Percentiles rank a stretch among this genome's conserved stretches.
Evolutionary conservation across 2,888 invertebrate genomes (phyloP).

Genomic region (Hypolimnas misippus): DNA sequence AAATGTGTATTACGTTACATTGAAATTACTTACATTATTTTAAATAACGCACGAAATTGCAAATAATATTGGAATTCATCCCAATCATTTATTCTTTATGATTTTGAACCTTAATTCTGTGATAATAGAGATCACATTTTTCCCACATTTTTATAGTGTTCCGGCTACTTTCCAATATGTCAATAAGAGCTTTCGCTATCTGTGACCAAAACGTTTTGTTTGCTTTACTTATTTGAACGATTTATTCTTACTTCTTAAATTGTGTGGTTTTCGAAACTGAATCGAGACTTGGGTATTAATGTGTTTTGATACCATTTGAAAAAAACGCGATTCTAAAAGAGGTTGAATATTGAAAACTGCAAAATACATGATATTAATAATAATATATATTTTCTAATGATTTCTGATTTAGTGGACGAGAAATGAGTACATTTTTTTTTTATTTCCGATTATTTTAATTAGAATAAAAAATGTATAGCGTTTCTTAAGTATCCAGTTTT

Average conservation of each 20-base stretch:
- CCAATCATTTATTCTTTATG: not conserved
- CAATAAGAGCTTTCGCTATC: slow-evolving; percentile 83
- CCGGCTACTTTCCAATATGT: slow-evolving; percentile 78
- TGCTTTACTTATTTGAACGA: slow-evolving; percentile 72
- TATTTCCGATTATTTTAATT: no score
- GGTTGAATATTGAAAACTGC: no score
- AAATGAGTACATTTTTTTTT: no score
- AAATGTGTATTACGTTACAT: not conserved
- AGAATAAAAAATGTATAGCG: no score
- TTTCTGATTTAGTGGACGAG: no score
- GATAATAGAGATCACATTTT: slow-evolving; percentile 17
- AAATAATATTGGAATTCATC: not conserved
- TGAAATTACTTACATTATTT: not conserved
- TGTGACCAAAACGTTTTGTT: slow-evolving; percentile 73
- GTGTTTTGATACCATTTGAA: not conserved
- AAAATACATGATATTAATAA: no score
- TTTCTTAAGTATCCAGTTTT: no score
- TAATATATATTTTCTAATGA: no score
- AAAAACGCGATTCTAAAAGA: no score
- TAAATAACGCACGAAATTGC: not conserved
- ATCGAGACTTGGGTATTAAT: not conserved
- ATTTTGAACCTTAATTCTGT: slow-evolving; percentile 24
- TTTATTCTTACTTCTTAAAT: slow-evolving; percentile 50
- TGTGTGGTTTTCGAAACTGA: not conserved
- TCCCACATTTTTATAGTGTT: slow-evolving; percentile 12